A percentile compares a stretch with the other conserved stretches of the same genome.
These are phyloP conservation scores for Hyposmocoma kahamanoa DNA, from an alignment of 1,140 invertebrate genomes.

Conservation along the genomic window DNA sequence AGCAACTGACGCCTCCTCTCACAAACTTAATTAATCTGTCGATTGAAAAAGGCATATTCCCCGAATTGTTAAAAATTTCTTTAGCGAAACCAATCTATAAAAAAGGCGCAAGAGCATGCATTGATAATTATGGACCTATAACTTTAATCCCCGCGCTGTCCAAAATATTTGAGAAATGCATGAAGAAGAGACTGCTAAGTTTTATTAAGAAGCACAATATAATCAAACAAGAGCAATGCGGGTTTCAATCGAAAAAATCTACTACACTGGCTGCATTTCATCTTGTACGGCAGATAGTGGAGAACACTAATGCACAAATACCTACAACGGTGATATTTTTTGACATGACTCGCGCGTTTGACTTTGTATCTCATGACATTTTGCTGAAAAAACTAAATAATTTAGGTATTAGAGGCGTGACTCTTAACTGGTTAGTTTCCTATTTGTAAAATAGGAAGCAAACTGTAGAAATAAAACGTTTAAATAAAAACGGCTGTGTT, in stretches of 20 bases:
- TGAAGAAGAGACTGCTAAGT: neutral
- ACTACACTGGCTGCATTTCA: neutral
- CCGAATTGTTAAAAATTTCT: neutral
- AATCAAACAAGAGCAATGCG: neutral
- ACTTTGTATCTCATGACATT: slow-evolving; percentile 1
- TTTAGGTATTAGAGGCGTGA: no score
- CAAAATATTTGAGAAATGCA: neutral
- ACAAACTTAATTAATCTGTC: slow-evolving; percentile 3
- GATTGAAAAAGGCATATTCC: neutral
- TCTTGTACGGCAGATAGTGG: neutral
- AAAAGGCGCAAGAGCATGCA: neutral
- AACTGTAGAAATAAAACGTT: no score
- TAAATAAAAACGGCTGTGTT: no score
- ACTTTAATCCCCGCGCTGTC: neutral
- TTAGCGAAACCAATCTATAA: slow-evolving; percentile 5
- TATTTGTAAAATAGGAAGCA: no score
- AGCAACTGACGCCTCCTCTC: neutral
- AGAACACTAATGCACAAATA: neutral
- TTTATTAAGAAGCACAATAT: neutral
- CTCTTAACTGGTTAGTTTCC: no score
- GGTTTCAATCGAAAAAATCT: slow-evolving; percentile 3
- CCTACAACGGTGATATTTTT: neutral
- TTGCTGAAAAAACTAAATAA: neutral
- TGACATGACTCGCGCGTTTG: slow-evolving; percentile 3
- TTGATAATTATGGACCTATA: slow-evolving; percentile 5